A percentile compares a stretch with the other conserved stretches of the same genome.
These are phyloP conservation scores for Bovichtus diacanthus DNA, from an alignment of 2,797 vertebrate genomes.

Conservation along the genomic window DNA sequence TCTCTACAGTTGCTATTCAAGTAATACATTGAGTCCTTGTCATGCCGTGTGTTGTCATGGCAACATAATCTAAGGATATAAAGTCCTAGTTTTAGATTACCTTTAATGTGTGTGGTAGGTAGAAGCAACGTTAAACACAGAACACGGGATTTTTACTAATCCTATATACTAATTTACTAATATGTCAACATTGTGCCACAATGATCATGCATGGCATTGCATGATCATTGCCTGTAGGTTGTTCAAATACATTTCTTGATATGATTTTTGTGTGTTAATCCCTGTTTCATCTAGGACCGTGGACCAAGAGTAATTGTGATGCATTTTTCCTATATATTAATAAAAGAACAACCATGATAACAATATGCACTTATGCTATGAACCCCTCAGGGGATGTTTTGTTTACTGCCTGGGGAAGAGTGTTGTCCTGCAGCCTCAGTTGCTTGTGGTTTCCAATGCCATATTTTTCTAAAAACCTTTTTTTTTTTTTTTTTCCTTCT, in stretches of 20 bases:
- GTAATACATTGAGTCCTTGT: slow-evolving; percentile 11
- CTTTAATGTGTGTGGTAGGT: slow-evolving; percentile 17
- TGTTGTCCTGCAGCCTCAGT: slow-evolving; percentile 28
- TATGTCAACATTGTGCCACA: neutral
- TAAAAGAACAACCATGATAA: neutral
- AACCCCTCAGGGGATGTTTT: slow-evolving; percentile 21
- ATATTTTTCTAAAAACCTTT: slow-evolving; percentile 11
- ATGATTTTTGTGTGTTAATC: neutral
- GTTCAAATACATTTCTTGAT: neutral
- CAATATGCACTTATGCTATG: slow-evolving; percentile 9
- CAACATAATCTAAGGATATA: slow-evolving; percentile 28
- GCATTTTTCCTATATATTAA: slow-evolving; percentile 10
- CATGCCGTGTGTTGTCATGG: slow-evolving; percentile 44
- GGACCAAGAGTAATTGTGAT: neutral
- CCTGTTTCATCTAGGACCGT: neutral
- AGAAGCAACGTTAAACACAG: neutral
- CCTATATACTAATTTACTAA: too few relatives aligned
- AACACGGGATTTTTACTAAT: neutral
- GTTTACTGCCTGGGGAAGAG: slow-evolving; percentile 34
- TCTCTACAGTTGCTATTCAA: slow-evolving; percentile 1
- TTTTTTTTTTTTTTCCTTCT: neutral
- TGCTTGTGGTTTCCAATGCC: slow-evolving; percentile 26
- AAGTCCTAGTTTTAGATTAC: slow-evolving; percentile 19
- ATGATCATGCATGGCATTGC: slow-evolving; percentile 23
- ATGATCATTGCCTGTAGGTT: slow-evolving; percentile 8